phyloP scores from a whole-genome alignment of 2,113 vertebrate species.

The Zingel zingel region DNA sequence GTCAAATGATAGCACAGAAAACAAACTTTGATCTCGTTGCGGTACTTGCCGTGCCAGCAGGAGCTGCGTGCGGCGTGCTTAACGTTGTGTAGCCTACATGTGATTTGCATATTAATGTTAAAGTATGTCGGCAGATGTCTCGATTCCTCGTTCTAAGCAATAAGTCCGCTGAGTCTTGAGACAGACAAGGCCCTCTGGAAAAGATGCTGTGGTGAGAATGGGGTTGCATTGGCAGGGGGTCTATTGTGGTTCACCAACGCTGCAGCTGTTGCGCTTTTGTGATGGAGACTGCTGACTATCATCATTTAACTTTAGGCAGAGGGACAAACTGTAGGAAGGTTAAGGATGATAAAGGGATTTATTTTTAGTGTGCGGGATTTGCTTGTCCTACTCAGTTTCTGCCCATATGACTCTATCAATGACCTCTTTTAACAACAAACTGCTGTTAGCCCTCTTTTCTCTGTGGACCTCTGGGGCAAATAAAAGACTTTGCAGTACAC shows the following conservation, averaged over 20 bases:
- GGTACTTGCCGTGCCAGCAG: constrained; percentile 43
- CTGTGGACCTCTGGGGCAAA: constrained; percentile 21
- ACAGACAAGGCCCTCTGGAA: constrained; percentile 69
- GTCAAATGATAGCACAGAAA: constrained; percentile 52
- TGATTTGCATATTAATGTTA: constrained; percentile 92
- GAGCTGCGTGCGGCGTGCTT: constrained; percentile 48
- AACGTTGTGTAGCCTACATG: constrained; percentile 61
- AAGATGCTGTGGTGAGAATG: constrained; percentile 74
- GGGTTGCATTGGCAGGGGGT: constrained; percentile 80
- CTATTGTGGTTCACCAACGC: constrained; percentile 78
- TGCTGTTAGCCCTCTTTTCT: constrained; percentile 1
- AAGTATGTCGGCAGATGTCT: constrained; percentile 90
- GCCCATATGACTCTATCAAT: neutral
- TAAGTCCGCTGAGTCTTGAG: constrained; percentile 62
- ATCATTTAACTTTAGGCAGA: constrained; percentile 46
- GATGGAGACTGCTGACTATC: constrained; percentile 54
- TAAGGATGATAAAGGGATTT: neutral
- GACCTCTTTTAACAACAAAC: constrained; percentile 11
- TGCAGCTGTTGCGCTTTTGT: constrained; percentile 86
- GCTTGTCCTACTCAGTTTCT: neutral
- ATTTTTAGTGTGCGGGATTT: neutral
- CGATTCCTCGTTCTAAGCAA: constrained; percentile 80
- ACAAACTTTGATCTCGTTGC: constrained; percentile 81
- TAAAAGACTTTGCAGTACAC: constrained; percentile 6
- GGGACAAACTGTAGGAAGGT: neutral